Evolutionary conservation across 1,140 invertebrate species (phyloP).

Genomic region (Drosophila pallidifrons): DNA sequence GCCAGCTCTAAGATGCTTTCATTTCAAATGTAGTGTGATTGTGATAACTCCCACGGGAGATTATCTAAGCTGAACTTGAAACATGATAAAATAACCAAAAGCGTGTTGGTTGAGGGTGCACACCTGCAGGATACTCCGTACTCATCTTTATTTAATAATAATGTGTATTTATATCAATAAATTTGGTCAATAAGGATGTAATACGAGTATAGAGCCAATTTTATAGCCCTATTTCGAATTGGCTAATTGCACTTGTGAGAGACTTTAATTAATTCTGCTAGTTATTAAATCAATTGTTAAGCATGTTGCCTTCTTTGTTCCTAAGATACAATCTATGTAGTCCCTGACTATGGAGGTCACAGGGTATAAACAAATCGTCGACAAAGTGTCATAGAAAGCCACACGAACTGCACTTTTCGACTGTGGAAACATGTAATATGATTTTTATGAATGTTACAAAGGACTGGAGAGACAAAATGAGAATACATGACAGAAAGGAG

Average conservation of each 20-base stretch:
- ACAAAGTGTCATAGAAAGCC: slow-evolving; percentile 1
- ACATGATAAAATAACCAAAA: slow-evolving; percentile 20
- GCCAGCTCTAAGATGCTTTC: slow-evolving; percentile 22
- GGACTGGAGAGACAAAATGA: slow-evolving; percentile 13
- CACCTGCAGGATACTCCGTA: neutral
- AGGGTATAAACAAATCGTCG: slow-evolving; percentile 2
- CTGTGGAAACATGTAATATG: slow-evolving; percentile 55
- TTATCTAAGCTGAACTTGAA: slow-evolving; percentile 32
- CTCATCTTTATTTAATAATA: neutral
- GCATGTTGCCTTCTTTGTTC: no score
- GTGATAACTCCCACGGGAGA: slow-evolving; percentile 60
- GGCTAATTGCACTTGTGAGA: no score
- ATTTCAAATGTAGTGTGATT: slow-evolving; percentile 54
- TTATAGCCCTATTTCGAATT: no score
- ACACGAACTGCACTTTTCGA: slow-evolving; percentile 38
- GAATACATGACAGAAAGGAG: slow-evolving; percentile 1
- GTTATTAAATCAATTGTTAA: no score
- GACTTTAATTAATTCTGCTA: no score
- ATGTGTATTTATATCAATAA: no score
- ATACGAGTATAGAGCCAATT: neutral
- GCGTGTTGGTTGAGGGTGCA: neutral
- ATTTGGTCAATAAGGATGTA: neutral
- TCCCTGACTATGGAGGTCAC: neutral
- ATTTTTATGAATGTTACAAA: slow-evolving; percentile 67
- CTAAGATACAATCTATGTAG: no score